Base-by-base conservation (phyloP, 2,888 invertebrate genomes). In the Caenorhabditis drosophilae region DNA sequence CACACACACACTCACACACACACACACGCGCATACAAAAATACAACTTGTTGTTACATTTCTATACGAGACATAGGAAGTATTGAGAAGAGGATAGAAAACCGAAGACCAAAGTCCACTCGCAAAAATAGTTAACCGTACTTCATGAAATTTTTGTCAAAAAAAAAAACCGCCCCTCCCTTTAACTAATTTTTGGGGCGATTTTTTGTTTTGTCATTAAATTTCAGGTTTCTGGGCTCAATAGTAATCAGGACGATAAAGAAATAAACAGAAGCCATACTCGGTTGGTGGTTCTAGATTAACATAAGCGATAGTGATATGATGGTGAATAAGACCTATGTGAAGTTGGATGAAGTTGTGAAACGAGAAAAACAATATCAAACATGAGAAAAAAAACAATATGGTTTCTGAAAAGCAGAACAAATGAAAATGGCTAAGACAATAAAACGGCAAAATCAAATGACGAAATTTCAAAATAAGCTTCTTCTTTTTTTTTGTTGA, bases 291-390 rank as follows among this genome's bases (percentile, higher is more conserved):
- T n/a, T n/a, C n/a, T n/a, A n/a, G n/a, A n/a, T n/a, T n/a, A n/a
- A n/a, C n/a, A n/a, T n/a, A 64, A 54, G 47, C 53, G 56, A 55
- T 57, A 55, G 47, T 61, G 64, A 64, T 64, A 64, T 64, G 64
- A 64, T 64, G 45, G 45, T 54, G 54, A 47, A 45, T 64, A 58
- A n/a, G 22, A 49, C 18, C 51, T 42, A 56, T n/a, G n/a, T n/a
- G n/a, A n/a, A n/a, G n/a, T n/a, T n/a, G n/a, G n/a, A n/a, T n/a
- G n/a, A n/a, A n/a, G n/a, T n/a, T n/a, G 23, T 44, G 22, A 23
- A 15, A n/a, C 25, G 22, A 27, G 20, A 26, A 25, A 18, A 18
- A 31, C 22, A 18, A 26, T 54, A 25, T 18, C 7, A 42, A 42
- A 23, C 25, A 25, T 16, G 16, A 49, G 15, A 41, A 47, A 27